A percentile compares a stretch with the other conserved stretches of the same genome.
Evolutionary conservation across 1,140 invertebrate species (phyloP).

Genomic region (Sesamia nonagrioides): DNA sequence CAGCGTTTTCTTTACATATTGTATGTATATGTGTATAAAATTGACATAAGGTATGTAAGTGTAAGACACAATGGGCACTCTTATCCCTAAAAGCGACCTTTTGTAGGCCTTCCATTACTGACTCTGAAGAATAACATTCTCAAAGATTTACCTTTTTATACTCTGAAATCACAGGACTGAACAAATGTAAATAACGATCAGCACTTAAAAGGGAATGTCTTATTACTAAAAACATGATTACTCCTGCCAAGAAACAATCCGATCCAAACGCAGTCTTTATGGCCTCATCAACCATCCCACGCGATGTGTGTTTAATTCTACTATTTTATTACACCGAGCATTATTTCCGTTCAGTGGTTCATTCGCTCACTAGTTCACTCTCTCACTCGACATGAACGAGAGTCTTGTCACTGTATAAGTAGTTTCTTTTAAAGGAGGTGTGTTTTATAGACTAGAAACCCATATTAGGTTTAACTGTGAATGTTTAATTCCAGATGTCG

Average conservation of each 20-base stretch:
- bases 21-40: no score
- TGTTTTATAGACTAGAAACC: not conserved
- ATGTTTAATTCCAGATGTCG: not conserved
- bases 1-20: no score
- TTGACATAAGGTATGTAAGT: no score
- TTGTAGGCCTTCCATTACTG: no score
- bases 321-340: constrained; percentile 1
- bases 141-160: no score
- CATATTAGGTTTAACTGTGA: not conserved
- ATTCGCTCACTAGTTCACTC: not conserved
- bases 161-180: not conserved
- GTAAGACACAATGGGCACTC: no score
- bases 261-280: not conserved
- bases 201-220: no score
- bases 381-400: not conserved
- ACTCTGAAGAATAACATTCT: no score
- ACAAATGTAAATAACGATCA: not conserved
- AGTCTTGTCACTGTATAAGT: not conserved
- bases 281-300: not conserved
- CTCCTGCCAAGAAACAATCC: not conserved
- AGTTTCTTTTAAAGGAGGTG: not conserved
- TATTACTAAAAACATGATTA: not conserved
- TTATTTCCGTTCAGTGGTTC: not conserved
- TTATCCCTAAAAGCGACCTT: no score
- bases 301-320: constrained; percentile 12